phyloP scores from a whole-genome alignment of 2,888 invertebrate species.

The Plagodis pulveraria region DNA sequence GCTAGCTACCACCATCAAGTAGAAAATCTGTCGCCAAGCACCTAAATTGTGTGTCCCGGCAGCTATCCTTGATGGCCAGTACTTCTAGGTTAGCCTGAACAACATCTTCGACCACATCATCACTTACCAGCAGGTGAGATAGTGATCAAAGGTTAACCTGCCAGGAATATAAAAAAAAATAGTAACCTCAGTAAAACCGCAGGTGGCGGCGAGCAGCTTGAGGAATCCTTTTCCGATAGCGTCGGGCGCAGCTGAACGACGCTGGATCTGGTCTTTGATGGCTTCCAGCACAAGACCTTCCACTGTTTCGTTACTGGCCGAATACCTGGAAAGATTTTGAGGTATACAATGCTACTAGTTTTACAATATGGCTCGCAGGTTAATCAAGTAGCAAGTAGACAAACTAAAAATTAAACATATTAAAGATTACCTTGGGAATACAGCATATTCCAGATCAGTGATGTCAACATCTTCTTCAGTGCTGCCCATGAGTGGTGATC shows the following conservation, averaged over 20 bases:
- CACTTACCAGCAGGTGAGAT: too few relatives aligned
- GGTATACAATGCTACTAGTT: neutral
- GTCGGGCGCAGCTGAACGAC: conserved; percentile 92
- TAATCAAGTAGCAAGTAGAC: too few relatives aligned
- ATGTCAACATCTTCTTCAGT: conserved; percentile 85
- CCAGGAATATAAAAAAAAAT: too few relatives aligned
- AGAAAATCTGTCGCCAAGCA: too few relatives aligned
- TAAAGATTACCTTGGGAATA: conserved; percentile 74
- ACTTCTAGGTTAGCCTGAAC: too few relatives aligned
- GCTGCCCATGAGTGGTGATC: conserved; percentile 81
- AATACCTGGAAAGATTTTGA: conserved; percentile 56
- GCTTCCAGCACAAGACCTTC: conserved; percentile 94
- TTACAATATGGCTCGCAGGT: too few relatives aligned
- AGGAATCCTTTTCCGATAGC: conserved; percentile 95
- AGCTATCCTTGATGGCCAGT: too few relatives aligned
- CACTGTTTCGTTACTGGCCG: conserved; percentile 85
- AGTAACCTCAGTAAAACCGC: conserved; percentile 92
- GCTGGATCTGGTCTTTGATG: conserved; percentile 93
- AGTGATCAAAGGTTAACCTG: too few relatives aligned
- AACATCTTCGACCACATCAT: too few relatives aligned
- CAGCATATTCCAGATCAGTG: conserved; percentile 81
- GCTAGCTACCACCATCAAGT: too few relatives aligned
- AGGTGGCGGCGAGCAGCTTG: conserved; percentile 92
- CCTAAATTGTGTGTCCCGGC: too few relatives aligned
- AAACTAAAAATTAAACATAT: too few relatives aligned